Evolutionary conservation across 2,888 invertebrate genomes (phyloP).

Genomic region (Microdon myrmicae): DNA sequence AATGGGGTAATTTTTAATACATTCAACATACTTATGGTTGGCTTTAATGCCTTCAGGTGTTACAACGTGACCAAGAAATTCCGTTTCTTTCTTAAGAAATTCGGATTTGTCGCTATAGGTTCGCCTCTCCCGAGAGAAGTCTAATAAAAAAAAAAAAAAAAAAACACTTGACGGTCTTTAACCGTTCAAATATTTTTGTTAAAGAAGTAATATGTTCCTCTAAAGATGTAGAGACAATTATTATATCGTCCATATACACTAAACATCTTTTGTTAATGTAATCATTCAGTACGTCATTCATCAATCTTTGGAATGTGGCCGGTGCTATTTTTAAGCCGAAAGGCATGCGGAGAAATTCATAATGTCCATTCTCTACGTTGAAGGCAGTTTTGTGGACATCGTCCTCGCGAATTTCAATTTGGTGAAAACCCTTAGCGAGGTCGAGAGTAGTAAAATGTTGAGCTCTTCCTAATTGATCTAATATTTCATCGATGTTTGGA

Average conservation of each 20-base stretch:
- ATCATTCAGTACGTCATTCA: conserved; percentile 9
- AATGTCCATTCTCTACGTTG: conserved; percentile 10
- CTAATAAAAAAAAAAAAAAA: too few relatives aligned
- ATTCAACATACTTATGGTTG: too few relatives aligned
- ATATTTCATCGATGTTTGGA: conserved; percentile 18
- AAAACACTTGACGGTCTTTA: too few relatives aligned
- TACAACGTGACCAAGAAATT: too few relatives aligned
- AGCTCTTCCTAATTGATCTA: conserved; percentile 3
- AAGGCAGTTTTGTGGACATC: conserved; percentile 7
- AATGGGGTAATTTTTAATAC: too few relatives aligned
- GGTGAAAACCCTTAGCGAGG: conserved; percentile 16
- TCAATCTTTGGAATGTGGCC: conserved; percentile 10
- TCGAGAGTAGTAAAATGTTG: conserved; percentile 4
- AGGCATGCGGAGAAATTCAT: conserved; percentile 6
- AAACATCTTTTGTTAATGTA: conserved; percentile 1
- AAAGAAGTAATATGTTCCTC: conserved; percentile 12
- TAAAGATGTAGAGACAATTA: conserved; percentile 10
- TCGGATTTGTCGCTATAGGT: too few relatives aligned
- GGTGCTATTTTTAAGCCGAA: conserved; percentile 9
- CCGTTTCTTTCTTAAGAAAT: too few relatives aligned
- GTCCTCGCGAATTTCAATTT: conserved; percentile 21
- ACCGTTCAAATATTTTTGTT: conserved; percentile 17
- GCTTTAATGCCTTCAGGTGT: too few relatives aligned
- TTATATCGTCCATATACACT: conserved; percentile 6
- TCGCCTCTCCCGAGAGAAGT: too few relatives aligned